These are phyloP conservation scores for Drosophila hamatofila DNA, from an alignment of 2,888 invertebrate genomes.

Conservation along the genomic window DNA sequence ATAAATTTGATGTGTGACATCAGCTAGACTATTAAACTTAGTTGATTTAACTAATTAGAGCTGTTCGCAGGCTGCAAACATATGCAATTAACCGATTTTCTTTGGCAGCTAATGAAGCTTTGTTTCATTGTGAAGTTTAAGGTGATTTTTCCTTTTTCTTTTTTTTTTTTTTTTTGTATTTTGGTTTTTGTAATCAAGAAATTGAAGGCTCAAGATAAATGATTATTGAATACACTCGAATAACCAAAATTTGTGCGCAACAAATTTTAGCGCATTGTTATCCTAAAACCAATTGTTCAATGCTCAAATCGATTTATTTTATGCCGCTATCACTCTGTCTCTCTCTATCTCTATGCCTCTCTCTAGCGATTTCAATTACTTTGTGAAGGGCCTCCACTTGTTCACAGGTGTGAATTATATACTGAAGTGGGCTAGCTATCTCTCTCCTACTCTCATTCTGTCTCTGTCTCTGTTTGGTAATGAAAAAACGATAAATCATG, in stretches of 20 bases:
- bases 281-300: conserved; percentile 63
- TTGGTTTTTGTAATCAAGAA: conserved; percentile 39
- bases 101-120: conserved; percentile 49
- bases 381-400: conserved; percentile 61
- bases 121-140: conserved; percentile 34
- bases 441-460: background rate
- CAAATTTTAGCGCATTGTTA: conserved; percentile 77
- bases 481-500: conserved; percentile 76
- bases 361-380: conserved; percentile 65
- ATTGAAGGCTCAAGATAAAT: conserved; percentile 70
- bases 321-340: background rate
- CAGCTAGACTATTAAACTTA: background rate
- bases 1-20: conserved; percentile 13
- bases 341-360: background rate
- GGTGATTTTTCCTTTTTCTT: conserved; percentile 22
- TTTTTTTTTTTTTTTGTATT: background rate
- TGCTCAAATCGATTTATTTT: conserved; percentile 64
- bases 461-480: conserved; percentile 41
- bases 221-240: conserved; percentile 64
- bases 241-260: conserved; percentile 63
- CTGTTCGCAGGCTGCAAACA: background rate
- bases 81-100: conserved; percentile 1
- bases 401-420: conserved; percentile 75
- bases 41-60: background rate
- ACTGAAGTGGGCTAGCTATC: conserved; percentile 26